Evolutionary conservation across 2,888 invertebrate genomes (phyloP), one percentile per base, ranked within the genome.

Genomic region (Carterocephalus palaemon): DNA sequence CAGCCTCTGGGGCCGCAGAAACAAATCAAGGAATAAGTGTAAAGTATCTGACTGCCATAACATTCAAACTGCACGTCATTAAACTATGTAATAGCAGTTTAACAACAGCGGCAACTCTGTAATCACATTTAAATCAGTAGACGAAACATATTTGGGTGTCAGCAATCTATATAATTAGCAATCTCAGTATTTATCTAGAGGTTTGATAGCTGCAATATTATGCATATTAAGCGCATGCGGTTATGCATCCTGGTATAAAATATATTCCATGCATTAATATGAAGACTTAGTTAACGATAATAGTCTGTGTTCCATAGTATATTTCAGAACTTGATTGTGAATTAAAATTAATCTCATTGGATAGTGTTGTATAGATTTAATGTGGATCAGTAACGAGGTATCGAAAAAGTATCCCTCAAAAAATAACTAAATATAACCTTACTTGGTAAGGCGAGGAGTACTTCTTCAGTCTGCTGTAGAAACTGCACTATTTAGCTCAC

Each of bases 21-120:
- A 43, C 63, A 55, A 41, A 67, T 67, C 38, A 70, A 75, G 42
- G 64, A 70, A 46, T 47, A 65, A n/a, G 67, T 64, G 42, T 80
- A 74, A 62, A 28, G 29, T 32, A 24, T 36, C 47, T 46, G 49
- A 49, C 41, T 46, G 40, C 43, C 43, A 37, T 52, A 47, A 59
- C 54, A 61, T 62, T 62, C 60, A 61, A 62, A 61, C 59, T 61
- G 61, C 61, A 60, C 59, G 47, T 45, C 42, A 33, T 47, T 45
- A 47, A 16, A 29, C n/a, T n/a, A n/a, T 42, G 34, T 46, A 46
- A 46, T 46, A 37, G 37, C 38, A 12, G 36, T 32, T 32, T 36
- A 37, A 22, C 46, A 43, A 49, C 46, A 48, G 46, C 49, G 47
- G 42, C 48, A 46, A 46, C 33, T 31, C 39, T 46, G 26, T 49